These are phyloP conservation scores for Protula sp. DNA, from an alignment of 2,888 invertebrate species.

Conservation along the genomic window DNA sequence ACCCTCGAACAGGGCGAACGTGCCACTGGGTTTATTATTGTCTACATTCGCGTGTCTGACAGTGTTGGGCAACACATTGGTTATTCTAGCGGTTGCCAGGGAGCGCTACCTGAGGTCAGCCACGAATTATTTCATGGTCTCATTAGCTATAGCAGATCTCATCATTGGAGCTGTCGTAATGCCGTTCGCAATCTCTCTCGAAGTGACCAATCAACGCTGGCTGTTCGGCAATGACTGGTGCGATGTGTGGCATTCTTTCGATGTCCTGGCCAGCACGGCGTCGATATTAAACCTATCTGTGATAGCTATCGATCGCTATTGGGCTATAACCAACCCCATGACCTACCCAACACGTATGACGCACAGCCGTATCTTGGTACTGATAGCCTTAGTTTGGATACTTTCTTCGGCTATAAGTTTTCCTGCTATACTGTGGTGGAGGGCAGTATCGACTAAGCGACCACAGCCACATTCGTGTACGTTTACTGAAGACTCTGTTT, in stretches of 20 bases:
- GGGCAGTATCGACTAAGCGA: conserved; percentile 28
- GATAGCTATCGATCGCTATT: conserved; percentile 91
- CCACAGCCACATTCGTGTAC: conserved; percentile 62
- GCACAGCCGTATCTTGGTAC: conserved; percentile 72
- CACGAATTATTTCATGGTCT: conserved; percentile 96
- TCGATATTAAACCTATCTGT: conserved; percentile 96
- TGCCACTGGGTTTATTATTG: neutral
- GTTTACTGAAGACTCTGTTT: conserved; percentile 93
- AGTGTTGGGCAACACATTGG: conserved; percentile 89
- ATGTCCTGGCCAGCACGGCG: conserved; percentile 94
- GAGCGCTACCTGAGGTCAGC: conserved; percentile 93
- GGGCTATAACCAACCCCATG: conserved; percentile 98
- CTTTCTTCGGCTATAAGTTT: conserved; percentile 96
- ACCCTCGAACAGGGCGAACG: too few relatives aligned
- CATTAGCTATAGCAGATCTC: conserved; percentile 92
- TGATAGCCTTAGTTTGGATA: conserved; percentile 93
- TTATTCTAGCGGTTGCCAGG: conserved; percentile 85
- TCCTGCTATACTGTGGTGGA: conserved; percentile 77
- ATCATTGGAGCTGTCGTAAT: conserved; percentile 86
- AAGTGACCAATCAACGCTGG: conserved; percentile 61
- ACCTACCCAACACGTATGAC: conserved; percentile 73
- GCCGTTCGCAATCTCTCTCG: conserved; percentile 67
- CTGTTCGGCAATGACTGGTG: conserved; percentile 94
- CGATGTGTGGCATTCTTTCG: conserved; percentile 94
- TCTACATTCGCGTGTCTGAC: conserved; percentile 76